A percentile compares a stretch with the other conserved stretches of the same genome.
These are phyloP conservation scores for Cromileptes altivelis DNA, from an alignment of 2,113 vertebrate species.

Conservation along the genomic window DNA sequence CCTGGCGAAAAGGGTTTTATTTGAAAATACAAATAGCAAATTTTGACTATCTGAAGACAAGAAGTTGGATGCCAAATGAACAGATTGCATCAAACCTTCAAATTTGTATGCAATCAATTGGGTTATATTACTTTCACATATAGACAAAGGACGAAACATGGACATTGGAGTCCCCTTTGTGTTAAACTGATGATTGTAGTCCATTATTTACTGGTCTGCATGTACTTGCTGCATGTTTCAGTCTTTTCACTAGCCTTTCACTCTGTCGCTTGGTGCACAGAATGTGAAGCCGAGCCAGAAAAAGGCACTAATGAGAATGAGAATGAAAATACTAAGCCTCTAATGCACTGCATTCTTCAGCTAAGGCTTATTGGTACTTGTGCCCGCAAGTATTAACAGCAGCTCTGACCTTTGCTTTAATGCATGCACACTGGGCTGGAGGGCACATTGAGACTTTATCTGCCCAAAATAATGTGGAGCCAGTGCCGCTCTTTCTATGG, in stretches of 20 bases:
- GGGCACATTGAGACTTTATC: conserved; percentile 19
- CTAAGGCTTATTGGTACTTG: conserved; percentile 21
- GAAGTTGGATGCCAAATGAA: neutral
- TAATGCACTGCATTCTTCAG: conserved; percentile 24
- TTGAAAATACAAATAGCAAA: neutral
- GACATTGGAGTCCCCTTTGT: neutral
- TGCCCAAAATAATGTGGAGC: conserved; percentile 27
- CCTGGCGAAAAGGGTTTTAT: neutral
- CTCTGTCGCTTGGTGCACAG: conserved; percentile 2
- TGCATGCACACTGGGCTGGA: conserved; percentile 11
- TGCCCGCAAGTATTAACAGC: conserved; percentile 22
- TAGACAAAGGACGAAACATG: neutral
- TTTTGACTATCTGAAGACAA: neutral
- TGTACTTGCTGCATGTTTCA: neutral
- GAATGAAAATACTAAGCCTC: conserved; percentile 26
- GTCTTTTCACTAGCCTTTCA: neutral
- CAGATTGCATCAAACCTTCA: neutral
- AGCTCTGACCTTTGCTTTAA: conserved; percentile 57
- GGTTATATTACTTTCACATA: neutral
- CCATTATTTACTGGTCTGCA: neutral
- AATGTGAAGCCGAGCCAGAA: neutral
- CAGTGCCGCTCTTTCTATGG: conserved; percentile 15
- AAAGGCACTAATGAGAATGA: conserved; percentile 26
- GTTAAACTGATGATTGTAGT: neutral
- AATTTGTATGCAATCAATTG: neutral